A percentile compares a stretch with the other conserved stretches of the same genome.
Evolutionary conservation across 2,888 invertebrate species (phyloP).

Genomic region (Rhingia campestris): DNA sequence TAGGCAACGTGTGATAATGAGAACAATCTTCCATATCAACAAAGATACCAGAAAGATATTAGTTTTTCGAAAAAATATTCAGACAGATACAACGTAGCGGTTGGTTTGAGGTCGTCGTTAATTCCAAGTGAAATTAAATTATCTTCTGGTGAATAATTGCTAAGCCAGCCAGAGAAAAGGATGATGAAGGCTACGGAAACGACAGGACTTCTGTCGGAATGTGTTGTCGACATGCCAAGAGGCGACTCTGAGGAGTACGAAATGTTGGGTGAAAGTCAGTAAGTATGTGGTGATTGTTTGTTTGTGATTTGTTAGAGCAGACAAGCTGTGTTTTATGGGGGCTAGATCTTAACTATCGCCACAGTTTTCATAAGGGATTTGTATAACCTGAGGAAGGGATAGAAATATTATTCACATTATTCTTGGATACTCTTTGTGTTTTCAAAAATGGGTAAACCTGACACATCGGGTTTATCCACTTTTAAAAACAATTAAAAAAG

Average conservation of each 20-base stretch:
- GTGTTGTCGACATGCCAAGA: conserved; percentile 64
- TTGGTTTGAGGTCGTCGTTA: conserved; percentile 2
- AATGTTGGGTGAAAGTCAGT: conserved; percentile 40
- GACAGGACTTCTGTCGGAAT: conserved; percentile 67
- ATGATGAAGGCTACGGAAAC: conserved; percentile 71
- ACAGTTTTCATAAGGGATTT: no score
- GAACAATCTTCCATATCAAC: conserved; percentile 49
- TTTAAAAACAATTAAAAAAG: no score
- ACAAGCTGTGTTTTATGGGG: no score
- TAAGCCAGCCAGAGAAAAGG: neutral
- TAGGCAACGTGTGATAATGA: conserved; percentile 62
- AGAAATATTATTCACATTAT: no score
- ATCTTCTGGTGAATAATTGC: neutral
- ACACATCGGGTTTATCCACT: no score
- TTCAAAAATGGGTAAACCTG: no score
- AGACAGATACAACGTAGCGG: conserved; percentile 11
- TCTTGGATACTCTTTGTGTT: no score
- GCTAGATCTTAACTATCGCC: no score
- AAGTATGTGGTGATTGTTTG: conserved; percentile 8
- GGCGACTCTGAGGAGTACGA: conserved; percentile 37
- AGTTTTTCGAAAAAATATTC: conserved; percentile 24
- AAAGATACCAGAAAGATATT: conserved; percentile 48
- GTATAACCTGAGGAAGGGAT: no score
- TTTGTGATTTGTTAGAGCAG: no score
- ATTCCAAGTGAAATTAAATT: conserved; percentile 23